phyloP scores from a whole-genome alignment of 2,888 invertebrate genomes.

The Parochlus steinenii region DNA sequence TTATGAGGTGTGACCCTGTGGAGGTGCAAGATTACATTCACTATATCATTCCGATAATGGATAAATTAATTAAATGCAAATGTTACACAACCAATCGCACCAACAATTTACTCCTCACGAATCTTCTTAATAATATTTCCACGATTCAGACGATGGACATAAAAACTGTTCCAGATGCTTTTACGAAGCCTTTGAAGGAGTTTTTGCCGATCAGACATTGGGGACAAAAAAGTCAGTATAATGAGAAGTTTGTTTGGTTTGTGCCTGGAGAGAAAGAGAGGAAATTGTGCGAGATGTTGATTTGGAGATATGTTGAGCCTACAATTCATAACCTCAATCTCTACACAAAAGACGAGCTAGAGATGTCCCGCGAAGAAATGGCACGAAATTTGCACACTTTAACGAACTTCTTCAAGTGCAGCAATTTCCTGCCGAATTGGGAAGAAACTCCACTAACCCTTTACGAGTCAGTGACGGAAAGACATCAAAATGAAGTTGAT shows the following conservation, averaged over 20 bases:
- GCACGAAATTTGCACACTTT: constrained; percentile 50
- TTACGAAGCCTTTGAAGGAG: constrained; percentile 44
- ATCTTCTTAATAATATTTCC: constrained; percentile 41
- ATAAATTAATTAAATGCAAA: constrained; percentile 49
- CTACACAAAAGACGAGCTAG: constrained; percentile 35
- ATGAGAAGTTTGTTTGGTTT: constrained; percentile 59
- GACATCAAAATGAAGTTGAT: constrained; percentile 24
- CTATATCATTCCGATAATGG: constrained; percentile 45
- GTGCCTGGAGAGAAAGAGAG: constrained; percentile 55
- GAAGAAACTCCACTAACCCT: constrained; percentile 34
- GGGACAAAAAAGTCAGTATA: constrained; percentile 42
- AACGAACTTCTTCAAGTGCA: constrained; percentile 44
- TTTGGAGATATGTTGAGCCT: constrained; percentile 45
- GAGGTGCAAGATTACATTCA: constrained; percentile 48
- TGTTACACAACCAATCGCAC: constrained; percentile 47
- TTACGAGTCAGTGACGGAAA: constrained; percentile 13
- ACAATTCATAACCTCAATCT: constrained; percentile 42
- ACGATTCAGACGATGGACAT: constrained; percentile 43
- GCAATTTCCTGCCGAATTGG: constrained; percentile 49
- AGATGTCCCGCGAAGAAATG: constrained; percentile 47
- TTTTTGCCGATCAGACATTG: constrained; percentile 64
- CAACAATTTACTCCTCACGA: constrained; percentile 42
- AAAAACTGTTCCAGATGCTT: constrained; percentile 41
- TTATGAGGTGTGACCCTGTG: constrained; percentile 47
- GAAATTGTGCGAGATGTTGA: constrained; percentile 42